Conservation (phyloP, 2,113 vertebrate genomes). For the Hypanus sabinus region DNA sequence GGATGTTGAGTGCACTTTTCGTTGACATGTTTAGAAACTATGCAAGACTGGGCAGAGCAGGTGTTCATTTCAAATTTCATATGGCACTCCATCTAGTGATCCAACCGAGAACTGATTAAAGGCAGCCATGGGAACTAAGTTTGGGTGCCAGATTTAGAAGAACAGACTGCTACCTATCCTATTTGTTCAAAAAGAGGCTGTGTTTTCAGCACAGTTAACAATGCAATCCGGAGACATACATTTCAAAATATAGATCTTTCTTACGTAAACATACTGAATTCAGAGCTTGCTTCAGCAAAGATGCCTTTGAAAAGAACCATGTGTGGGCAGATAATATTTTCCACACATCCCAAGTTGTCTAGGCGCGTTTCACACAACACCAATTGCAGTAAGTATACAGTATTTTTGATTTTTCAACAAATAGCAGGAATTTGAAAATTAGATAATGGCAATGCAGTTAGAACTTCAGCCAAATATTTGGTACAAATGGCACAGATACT, state of each 20-base stretch:
- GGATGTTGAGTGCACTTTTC: background rate
- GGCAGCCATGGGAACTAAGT: background rate
- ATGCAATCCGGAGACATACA: background rate
- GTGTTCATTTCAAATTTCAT: slow-evolving; percentile 21
- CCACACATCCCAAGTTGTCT: background rate
- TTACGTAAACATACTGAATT: background rate
- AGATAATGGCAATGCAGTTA: background rate
- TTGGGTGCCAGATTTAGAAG: slow-evolving; percentile 4
- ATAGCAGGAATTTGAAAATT: background rate
- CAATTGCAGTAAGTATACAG: background rate
- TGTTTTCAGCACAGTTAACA: background rate
- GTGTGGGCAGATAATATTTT: slow-evolving; percentile 3
- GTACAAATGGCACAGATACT: too few species aligned
- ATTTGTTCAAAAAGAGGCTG: background rate
- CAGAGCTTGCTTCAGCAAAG: background rate
- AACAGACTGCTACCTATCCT: slow-evolving; percentile 26
- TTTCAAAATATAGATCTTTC: background rate
- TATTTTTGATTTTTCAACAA: slow-evolving; percentile 9
- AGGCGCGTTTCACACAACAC: background rate
- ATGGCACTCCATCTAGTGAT: slow-evolving; percentile 31
- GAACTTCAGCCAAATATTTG: background rate
- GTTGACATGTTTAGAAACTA: background rate
- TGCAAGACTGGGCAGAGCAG: background rate
- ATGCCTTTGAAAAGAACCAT: background rate
- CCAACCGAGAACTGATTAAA: slow-evolving; percentile 33